These are phyloP conservation scores for Hucho hucho DNA, from an alignment of 2,113 vertebrate genomes.

Conservation along the genomic window DNA sequence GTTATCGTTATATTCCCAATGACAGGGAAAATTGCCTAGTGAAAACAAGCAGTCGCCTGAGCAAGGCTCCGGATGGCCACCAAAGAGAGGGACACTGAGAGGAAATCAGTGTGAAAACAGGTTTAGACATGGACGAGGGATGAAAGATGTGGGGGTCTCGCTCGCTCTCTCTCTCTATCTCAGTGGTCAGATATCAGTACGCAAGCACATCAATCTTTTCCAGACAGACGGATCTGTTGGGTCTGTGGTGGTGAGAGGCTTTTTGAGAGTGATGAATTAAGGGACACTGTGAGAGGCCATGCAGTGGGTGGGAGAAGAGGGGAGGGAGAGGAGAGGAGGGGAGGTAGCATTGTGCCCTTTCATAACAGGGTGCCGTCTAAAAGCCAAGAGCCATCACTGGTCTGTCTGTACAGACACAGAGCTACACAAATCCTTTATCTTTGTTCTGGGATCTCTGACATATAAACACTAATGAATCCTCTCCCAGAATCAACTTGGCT, in stretches of 20 bases:
- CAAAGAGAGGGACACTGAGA: neutral
- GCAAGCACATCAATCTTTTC: conserved; percentile 64
- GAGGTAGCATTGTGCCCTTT: neutral
- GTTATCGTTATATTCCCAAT: neutral
- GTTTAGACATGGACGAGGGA: neutral
- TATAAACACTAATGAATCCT: no score
- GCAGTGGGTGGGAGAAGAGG: neutral
- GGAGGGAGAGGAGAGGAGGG: neutral
- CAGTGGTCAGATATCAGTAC: conserved; percentile 14
- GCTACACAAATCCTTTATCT: no score
- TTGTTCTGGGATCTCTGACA: no score
- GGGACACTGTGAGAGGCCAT: neutral
- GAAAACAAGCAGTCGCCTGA: neutral
- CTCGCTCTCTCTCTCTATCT: neutral
- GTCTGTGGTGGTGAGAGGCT: conserved; percentile 35
- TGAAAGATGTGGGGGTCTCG: neutral
- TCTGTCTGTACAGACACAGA: conserved; percentile 3
- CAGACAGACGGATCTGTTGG: conserved; percentile 31
- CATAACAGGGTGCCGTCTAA: conserved; percentile 12
- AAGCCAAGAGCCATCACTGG: conserved; percentile 13
- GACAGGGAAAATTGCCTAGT: neutral
- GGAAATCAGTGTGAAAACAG: neutral
- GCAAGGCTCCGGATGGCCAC: neutral
- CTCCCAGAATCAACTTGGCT: no score
- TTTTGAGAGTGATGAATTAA: conserved; percentile 54